Conservation (phyloP, 2,113 vertebrate genomes). For the Ammospiza nelsoni region DNA sequence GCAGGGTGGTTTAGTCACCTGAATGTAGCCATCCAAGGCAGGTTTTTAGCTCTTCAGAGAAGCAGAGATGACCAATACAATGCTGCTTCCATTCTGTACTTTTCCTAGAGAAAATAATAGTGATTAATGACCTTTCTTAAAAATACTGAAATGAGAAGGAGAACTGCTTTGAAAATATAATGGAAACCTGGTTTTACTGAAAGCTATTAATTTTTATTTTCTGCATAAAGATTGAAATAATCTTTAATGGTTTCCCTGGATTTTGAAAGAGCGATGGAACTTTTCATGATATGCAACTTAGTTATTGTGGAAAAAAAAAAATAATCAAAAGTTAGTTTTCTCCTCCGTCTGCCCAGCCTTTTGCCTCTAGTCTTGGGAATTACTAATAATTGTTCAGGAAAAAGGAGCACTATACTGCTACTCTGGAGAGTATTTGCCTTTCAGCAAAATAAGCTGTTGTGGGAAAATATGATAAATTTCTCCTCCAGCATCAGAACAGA, state of each 20-base stretch:
- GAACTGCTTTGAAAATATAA: background rate
- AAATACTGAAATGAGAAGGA: background rate
- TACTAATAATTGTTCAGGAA: background rate
- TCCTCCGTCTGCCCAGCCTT: background rate
- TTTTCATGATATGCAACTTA: background rate
- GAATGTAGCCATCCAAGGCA: accelerated
- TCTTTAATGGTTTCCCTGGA: background rate
- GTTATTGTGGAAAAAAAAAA: background rate
- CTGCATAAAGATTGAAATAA: background rate
- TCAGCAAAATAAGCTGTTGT: background rate
- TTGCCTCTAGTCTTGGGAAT: background rate
- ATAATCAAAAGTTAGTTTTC: background rate
- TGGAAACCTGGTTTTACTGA: background rate
- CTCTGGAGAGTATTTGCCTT: background rate
- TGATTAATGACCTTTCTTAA: background rate
- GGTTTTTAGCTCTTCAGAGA: background rate
- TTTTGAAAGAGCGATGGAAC: background rate
- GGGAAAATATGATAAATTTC: background rate
- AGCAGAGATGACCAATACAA: background rate
- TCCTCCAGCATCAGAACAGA: background rate
- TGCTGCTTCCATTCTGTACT: background rate
- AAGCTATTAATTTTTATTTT: background rate
- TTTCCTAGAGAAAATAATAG: background rate
- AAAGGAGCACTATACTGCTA: background rate
- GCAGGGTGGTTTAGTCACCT: too few relatives aligned